Evolutionary conservation across 2,888 invertebrate species (phyloP), one percentile per base, ranked within the genome.

Genomic region (Ornithoptera alexandrae): DNA sequence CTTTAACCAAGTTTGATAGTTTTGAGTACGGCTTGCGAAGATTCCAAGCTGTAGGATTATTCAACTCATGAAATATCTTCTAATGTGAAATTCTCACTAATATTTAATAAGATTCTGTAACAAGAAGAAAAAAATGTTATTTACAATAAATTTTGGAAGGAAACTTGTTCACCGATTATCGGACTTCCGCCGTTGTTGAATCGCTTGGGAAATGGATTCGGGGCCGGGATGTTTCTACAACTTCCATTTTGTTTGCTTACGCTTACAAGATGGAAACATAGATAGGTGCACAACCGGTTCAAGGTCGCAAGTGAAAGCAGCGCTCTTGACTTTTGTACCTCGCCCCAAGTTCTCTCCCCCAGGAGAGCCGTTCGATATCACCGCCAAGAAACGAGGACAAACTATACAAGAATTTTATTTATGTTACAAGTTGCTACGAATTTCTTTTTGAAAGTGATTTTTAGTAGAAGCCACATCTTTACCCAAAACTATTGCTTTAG

Each of bases 241-340:
- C 59, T 65, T 60, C 59, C 20, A 60, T 65, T 59, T 59, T 59
- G 65, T 65, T 65, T 65, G 58, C 36, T 59, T 12, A 46, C 20
- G 24, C 59, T 59, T 24, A 50, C 46, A 65, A 59, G 65, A 65
- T 59, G 65, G 46, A 65, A 65, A 65, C 46, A 65, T 65, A 65
- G 65, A 65, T 65, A 65, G 46, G 30, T 64, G 63, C 57, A n/a
- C 57, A 42, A 64, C 30, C 50, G 39, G 59, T 68, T 68, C 63
- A 68, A 68, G 68, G 68, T 68, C 59, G 57, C n/a, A 62, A 68
- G 63, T 62, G 68, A 68, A 63, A 68, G 68, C 59, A 10, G 10
- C 30, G 58, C 42, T 68, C 63, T 62, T 59, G 68, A 68, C 68
- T 68, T 62, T 61, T 66, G 59, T 67, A 58, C 63, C 42, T 63